phyloP scores from a whole-genome alignment of 2,797 vertebrate species.

The Chrysocyon brachyurus region DNA sequence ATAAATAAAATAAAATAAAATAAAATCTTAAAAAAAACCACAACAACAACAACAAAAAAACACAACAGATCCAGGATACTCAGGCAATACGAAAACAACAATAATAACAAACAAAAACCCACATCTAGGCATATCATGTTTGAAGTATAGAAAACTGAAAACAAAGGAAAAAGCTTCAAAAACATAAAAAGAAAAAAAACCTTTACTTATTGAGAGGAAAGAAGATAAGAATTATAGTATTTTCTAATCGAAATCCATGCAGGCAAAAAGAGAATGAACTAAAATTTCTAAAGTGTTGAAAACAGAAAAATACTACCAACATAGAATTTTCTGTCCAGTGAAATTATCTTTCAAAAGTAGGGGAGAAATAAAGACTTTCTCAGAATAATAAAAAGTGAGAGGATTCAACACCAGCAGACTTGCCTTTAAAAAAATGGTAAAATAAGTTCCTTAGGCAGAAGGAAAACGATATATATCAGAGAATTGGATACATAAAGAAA shows the following conservation, averaged over 20 bases:
- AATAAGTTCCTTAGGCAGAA: not conserved
- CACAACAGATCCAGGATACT: not conserved
- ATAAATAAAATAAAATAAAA: no score
- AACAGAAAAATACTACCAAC: not conserved
- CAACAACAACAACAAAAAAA: not conserved
- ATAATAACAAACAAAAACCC: not conserved
- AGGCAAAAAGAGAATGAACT: constrained; percentile 4
- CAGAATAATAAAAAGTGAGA: not conserved
- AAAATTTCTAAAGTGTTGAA: not conserved
- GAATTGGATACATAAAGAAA: not conserved
- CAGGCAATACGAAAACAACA: not conserved
- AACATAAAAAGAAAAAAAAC: not conserved
- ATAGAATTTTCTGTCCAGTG: not conserved
- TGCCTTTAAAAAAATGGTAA: not conserved
- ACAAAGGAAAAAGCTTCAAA: not conserved
- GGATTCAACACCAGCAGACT: not conserved
- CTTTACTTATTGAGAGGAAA: not conserved
- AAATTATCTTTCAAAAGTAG: not conserved
- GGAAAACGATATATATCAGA: not conserved
- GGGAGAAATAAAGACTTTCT: not conserved
- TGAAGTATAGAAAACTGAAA: not conserved
- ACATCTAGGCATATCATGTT: not conserved
- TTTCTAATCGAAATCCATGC: not conserved
- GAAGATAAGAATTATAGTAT: not conserved
- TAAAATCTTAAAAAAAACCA: not conserved